A percentile compares a stretch with the other conserved stretches of the same genome.
Evolutionary conservation across 2,888 invertebrate genomes (phyloP).

Genomic region (Melipona beecheii): DNA sequence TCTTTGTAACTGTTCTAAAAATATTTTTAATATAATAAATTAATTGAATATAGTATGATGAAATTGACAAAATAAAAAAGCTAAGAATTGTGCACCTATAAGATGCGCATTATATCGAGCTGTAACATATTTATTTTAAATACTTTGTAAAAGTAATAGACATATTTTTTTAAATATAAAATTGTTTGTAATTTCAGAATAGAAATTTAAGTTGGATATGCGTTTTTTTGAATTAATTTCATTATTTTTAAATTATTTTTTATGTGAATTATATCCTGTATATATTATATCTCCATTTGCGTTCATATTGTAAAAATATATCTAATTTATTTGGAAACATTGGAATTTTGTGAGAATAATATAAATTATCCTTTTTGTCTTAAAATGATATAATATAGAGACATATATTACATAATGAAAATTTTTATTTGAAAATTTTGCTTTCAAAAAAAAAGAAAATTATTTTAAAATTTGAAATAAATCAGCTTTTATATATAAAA

Average conservation of each 20-base stretch:
- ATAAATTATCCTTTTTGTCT: neutral
- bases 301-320: neutral
- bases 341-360: neutral
- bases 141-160: neutral
- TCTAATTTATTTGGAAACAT: neutral
- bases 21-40: neutral
- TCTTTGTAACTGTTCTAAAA: neutral
- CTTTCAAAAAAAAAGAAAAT: neutral
- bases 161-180: neutral
- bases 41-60: neutral
- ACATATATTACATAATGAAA: neutral
- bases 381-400: neutral
- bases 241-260: neutral
- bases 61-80: neutral
- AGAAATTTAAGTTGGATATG: neutral
- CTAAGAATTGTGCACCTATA: neutral
- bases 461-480: neutral
- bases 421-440: neutral
- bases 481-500: neutral
- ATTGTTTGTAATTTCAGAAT: neutral
- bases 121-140: neutral
- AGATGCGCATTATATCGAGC: neutral
- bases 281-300: neutral
- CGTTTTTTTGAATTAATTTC: constrained; percentile 1
- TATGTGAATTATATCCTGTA: neutral